phyloP scores from a whole-genome alignment of 2,797 vertebrate species.

The Aselliscus stoliczkanus region DNA sequence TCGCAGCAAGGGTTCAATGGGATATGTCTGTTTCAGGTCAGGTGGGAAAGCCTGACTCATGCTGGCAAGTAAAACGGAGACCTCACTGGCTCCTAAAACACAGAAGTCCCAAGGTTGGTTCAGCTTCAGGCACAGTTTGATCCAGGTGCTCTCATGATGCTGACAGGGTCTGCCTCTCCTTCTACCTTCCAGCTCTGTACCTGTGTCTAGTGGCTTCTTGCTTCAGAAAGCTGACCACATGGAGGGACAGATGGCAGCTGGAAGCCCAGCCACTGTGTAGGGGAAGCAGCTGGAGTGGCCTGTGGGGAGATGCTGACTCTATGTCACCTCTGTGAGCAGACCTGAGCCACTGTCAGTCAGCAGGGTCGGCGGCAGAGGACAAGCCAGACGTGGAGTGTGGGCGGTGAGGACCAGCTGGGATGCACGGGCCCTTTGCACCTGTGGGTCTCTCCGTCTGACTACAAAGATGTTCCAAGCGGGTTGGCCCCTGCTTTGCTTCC shows the following conservation, averaged over 20 bases:
- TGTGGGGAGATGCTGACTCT: too few relatives aligned
- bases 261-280: not conserved
- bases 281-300: too few relatives aligned
- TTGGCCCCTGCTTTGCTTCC: too few relatives aligned
- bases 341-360: too few relatives aligned
- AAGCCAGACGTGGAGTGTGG: too few relatives aligned
- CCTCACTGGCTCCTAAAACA: not conserved
- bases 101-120: not conserved
- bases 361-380: too few relatives aligned
- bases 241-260: not conserved
- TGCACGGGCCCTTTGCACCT: too few relatives aligned
- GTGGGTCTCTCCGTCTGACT: too few relatives aligned
- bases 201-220: not conserved
- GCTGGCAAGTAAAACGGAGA: not conserved
- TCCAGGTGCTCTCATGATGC: not conserved
- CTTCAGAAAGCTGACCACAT: not conserved
- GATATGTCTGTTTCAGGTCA: not conserved
- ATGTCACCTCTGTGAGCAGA: too few relatives aligned
- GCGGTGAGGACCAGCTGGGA: too few relatives aligned
- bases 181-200: fast-evolving
- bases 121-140: not conserved
- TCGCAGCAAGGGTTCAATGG: fast-evolving
- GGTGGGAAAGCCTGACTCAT: not conserved
- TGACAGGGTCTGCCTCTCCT: not conserved
- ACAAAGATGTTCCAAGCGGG: too few relatives aligned